A percentile compares a stretch with the other conserved stretches of the same genome.
phyloP scores from a whole-genome alignment of 1,140 invertebrate species.

The Helicoverpa armigera region DNA sequence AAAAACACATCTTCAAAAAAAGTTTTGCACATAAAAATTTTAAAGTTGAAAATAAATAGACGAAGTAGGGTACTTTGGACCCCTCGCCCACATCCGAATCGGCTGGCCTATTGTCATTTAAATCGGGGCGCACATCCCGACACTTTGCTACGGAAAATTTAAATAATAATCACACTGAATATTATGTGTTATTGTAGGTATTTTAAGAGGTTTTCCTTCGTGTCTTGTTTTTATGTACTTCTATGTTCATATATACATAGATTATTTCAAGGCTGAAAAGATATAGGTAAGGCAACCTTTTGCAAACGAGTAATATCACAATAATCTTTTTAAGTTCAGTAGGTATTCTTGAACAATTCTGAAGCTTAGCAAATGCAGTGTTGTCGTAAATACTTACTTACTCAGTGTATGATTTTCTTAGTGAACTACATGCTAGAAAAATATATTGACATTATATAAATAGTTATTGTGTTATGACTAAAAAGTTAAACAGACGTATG shows the following conservation, averaged over 20 bases:
- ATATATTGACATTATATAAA: too few species aligned
- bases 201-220: conserved; percentile 4
- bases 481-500: too few species aligned
- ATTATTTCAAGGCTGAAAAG: neutral
- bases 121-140: conserved; percentile 62
- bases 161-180: conserved; percentile 66
- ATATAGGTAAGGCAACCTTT: too few species aligned
- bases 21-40: conserved; percentile 41
- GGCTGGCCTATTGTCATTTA: conserved; percentile 67
- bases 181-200: conserved; percentile 31
- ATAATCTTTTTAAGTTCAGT: too few species aligned
- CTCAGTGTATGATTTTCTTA: too few species aligned
- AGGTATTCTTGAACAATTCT: too few species aligned
- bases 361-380: too few species aligned
- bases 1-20: conserved; percentile 22
- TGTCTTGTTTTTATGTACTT: neutral
- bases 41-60: conserved; percentile 49
- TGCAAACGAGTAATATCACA: too few species aligned
- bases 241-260: neutral
- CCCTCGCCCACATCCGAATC: conserved; percentile 48
- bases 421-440: too few species aligned
- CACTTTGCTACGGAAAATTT: conserved; percentile 63
- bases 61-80: conserved; percentile 43
- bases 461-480: too few species aligned
- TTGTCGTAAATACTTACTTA: too few species aligned